Evolutionary conservation across 2,797 vertebrate species (phyloP).

Genomic region (Nothura maculosa): DNA sequence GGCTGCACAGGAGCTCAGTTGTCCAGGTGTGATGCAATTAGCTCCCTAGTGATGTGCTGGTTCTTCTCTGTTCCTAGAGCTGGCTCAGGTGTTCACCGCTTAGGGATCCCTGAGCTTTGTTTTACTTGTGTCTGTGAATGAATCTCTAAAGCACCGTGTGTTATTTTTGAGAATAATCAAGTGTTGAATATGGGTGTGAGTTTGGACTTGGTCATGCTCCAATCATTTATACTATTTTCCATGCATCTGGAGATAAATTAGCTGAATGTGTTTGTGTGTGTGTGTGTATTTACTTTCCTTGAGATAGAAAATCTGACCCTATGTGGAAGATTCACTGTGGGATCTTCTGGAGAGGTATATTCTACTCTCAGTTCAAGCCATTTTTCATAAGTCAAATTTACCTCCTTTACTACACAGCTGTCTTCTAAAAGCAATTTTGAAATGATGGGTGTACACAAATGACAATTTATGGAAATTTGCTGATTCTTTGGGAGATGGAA

Average conservation of each 20-base stretch:
- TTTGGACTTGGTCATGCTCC: not conserved
- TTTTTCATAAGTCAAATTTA: not conserved
- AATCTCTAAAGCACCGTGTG: not conserved
- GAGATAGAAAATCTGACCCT: not conserved
- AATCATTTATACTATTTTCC: not conserved
- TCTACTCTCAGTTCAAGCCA: not conserved
- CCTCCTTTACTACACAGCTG: not conserved
- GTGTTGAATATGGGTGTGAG: not conserved
- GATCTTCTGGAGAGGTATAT: not conserved
- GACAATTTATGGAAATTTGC: not conserved
- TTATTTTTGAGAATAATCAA: not conserved
- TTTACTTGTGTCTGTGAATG: accelerated
- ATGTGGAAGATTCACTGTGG: not conserved
- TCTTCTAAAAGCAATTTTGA: not conserved
- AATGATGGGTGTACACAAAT: not conserved
- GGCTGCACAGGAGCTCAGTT: not conserved
- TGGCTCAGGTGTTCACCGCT: not conserved
- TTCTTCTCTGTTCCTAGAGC: not conserved
- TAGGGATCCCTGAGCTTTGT: not conserved
- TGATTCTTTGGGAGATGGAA: not conserved
- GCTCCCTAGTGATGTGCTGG: accelerated
- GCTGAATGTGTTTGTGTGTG: no score
- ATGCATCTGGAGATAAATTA: not conserved
- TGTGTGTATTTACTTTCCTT: not conserved
- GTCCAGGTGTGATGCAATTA: not conserved